These are phyloP conservation scores for Epinephelus lanceolatus DNA, from an alignment of 2,113 vertebrate genomes.

Conservation along the genomic window DNA sequence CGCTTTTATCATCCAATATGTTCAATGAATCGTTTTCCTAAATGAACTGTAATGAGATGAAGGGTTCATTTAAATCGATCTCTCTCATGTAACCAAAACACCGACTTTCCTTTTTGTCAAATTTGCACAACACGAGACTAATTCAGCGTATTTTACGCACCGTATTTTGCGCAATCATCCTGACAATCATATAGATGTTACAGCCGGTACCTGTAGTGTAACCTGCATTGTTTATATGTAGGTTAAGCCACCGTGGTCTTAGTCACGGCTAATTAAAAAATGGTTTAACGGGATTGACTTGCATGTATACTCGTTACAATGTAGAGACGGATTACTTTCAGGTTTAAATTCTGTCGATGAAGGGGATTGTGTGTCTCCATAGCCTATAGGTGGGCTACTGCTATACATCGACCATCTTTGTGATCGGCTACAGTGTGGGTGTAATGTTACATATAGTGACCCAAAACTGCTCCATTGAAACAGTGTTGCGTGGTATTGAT, in stretches of 20 bases:
- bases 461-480: slow-evolving; percentile 18
- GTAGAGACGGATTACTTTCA: not conserved
- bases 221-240: slow-evolving; percentile 66
- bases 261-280: slow-evolving; percentile 43
- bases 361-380: not conserved
- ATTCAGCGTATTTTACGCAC: slow-evolving; percentile 42
- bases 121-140: not conserved
- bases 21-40: not conserved
- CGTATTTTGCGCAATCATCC: slow-evolving; percentile 22
- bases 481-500: not conserved
- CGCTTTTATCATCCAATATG: not conserved
- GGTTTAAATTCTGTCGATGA: not conserved
- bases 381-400: slow-evolving; percentile 32
- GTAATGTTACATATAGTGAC: slow-evolving; percentile 53
- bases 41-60: not conserved
- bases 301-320: not conserved
- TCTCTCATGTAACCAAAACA: not conserved
- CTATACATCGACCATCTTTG: slow-evolving; percentile 60
- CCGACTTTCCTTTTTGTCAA: not conserved
- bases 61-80: not conserved
- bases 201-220: slow-evolving; percentile 7
- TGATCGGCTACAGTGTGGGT: slow-evolving; percentile 52
- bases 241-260: slow-evolving; percentile 46
- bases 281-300: slow-evolving; percentile 23
- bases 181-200: not conserved